These are phyloP conservation scores for Nomada goodeniana DNA, from an alignment of 2,888 invertebrate species.

Conservation along the genomic window DNA sequence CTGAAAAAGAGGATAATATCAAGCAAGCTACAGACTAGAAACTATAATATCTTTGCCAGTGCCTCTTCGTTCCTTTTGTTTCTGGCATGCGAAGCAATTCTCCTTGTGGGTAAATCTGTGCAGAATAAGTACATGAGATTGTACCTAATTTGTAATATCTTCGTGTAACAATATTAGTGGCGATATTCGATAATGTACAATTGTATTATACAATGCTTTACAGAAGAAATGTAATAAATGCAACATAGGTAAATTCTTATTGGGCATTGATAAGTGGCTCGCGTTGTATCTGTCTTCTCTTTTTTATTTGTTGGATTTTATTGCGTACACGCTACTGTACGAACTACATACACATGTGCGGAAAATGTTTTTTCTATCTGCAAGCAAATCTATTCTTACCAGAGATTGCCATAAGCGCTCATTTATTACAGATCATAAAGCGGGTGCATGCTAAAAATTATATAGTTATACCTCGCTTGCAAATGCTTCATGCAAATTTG, in stretches of 20 bases:
- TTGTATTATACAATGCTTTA: no score
- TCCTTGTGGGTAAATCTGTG: constrained; percentile 5
- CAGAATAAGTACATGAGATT: constrained; percentile 33
- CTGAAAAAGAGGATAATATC: constrained; percentile 22
- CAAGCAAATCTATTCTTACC: no score
- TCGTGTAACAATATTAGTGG: no score
- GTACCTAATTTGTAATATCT: not conserved
- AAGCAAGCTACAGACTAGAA: constrained; percentile 22
- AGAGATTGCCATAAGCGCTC: no score
- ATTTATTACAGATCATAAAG: no score
- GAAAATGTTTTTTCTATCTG: not conserved
- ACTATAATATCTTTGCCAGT: constrained; percentile 25
- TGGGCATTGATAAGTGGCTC: constrained; percentile 19
- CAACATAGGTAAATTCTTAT: constrained; percentile 11
- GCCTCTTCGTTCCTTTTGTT: constrained; percentile 39
- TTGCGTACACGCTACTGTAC: no score
- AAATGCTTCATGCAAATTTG: no score
- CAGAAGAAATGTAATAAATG: no score
- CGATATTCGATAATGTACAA: no score
- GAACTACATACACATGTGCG: no score
- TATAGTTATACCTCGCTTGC: no score
- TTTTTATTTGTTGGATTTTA: not conserved
- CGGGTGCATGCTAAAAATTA: no score
- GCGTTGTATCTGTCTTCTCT: constrained; percentile 2
- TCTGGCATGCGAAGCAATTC: constrained; percentile 27